Conservation (phyloP, 2,888 invertebrate species). For the Leptothorax acervorum region DNA sequence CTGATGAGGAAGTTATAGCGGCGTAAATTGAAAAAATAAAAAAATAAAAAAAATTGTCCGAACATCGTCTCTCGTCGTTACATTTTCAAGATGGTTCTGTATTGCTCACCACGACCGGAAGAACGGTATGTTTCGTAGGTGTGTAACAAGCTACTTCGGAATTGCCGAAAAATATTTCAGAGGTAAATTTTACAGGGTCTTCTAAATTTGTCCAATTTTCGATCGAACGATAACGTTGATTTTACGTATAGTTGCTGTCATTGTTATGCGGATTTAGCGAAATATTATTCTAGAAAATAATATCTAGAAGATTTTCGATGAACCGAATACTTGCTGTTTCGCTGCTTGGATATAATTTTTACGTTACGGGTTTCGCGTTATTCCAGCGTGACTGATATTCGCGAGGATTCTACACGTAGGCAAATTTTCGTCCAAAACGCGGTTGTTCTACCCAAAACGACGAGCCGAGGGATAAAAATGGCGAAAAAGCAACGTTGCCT, state of each 20-base stretch:
- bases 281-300: background rate
- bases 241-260: background rate
- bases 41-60: conserved; percentile 39
- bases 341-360: conserved; percentile 22
- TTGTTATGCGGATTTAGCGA: conserved; percentile 11
- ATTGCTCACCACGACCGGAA: conserved; percentile 45
- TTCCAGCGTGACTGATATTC: conserved; percentile 34
- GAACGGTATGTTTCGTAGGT: conserved; percentile 28
- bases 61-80: conserved; percentile 61
- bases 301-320: background rate
- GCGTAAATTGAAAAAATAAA: background rate
- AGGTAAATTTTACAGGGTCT: background rate
- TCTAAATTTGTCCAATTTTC: conserved; percentile 3
- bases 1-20: background rate
- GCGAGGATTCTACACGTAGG: conserved; percentile 32
- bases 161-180: background rate
- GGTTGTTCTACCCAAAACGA: conserved; percentile 30
- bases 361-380: conserved; percentile 19
- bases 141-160: background rate
- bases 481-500: conserved; percentile 46
- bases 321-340: conserved; percentile 14
- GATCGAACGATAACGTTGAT: background rate
- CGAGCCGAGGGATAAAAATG: conserved; percentile 41
- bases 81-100: conserved; percentile 53
- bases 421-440: conserved; percentile 37